Base-by-base conservation (phyloP, 53 echinoderm and acorn worm species). In the Actinopyga echinites region DNA sequence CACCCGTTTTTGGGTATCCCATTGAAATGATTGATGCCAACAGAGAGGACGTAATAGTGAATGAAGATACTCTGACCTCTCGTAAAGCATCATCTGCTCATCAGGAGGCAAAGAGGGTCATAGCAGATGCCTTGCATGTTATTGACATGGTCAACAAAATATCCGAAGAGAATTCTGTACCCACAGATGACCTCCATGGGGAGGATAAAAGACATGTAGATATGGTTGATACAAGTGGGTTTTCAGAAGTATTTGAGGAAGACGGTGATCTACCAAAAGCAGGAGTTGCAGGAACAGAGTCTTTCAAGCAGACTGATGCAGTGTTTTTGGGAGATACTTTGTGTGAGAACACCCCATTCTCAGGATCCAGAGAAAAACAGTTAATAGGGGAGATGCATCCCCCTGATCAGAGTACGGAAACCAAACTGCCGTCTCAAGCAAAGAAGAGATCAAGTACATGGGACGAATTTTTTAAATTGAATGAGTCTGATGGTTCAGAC, bases 51-150 rank as follows among this genome's bases (percentile, higher is more conserved):
- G 26, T 1, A 49, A 49, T 49, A 1, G 49, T 49, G 17, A 49
- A 49, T 49, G 49, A 49, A 29, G 57, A 44, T 90, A 83, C 49
- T 22, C 34, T 10, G 79, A 78, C 66, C 62, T 55, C 34, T 24
- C 38, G 21, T 17, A 40, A 5, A 22, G 21, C 7, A 5, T 43
- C 73, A 25, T 43, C 44, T 19, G 9, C 73, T 6, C 45, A 24
- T 28, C 28, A 77, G 67, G 84, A 89, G 38, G 91, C 94, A 30
- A 83, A 86, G 52, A 83, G 69, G 17, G 93, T 93, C 10, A 91
- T 95, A 24, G 79, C 89, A 5, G 91, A 95, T 53, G 91, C 95
- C 1, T 61, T 95, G 36, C 84, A 93, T 65, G 89, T 88, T n/a
- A 91, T 95, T 49, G 67, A 91, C 43, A 88, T 86, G 45, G 68